Percentiles rank a stretch among this genome's conserved stretches.
These are phyloP conservation scores for Crotalus viridis DNA, from an alignment of 2,113 vertebrate species.

Conservation along the genomic window DNA sequence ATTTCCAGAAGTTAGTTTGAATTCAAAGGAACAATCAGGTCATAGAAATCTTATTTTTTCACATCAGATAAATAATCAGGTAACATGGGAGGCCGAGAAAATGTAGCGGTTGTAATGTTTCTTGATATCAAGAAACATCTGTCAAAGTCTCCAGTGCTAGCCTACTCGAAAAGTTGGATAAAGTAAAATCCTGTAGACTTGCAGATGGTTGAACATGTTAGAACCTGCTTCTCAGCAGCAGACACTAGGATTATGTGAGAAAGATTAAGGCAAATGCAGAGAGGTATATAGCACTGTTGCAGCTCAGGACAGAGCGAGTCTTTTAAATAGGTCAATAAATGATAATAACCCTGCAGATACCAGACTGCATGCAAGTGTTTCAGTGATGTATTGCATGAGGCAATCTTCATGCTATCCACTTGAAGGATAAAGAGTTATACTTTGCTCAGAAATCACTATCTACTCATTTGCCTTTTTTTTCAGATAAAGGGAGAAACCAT, in stretches of 20 bases:
- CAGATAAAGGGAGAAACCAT: conserved; percentile 34
- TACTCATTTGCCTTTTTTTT: conserved; percentile 34
- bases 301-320: conserved; percentile 30
- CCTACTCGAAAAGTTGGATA: not conserved
- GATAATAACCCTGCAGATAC: conserved; percentile 49
- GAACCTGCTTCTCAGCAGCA: accelerated
- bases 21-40: not conserved
- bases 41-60: not conserved
- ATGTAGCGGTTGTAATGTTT: not conserved
- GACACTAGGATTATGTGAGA: conserved; percentile 35
- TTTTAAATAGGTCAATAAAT: conserved; percentile 66
- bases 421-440: conserved; percentile 48
- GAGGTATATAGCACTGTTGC: conserved; percentile 45
- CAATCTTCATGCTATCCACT: conserved; percentile 52
- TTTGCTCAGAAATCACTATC: conserved; percentile 43
- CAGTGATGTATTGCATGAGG: conserved; percentile 41
- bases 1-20: not conserved
- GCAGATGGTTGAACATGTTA: not conserved
- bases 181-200: not conserved
- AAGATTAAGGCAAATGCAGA: conserved; percentile 38
- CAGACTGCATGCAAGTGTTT: conserved; percentile 51
- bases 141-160: not conserved
- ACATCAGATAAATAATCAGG: not conserved
- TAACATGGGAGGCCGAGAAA: not conserved
- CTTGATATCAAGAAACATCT: not conserved